Conservation (phyloP, 92 coral and sea anemone species). For the Isaurus tuberculatus region DNA sequence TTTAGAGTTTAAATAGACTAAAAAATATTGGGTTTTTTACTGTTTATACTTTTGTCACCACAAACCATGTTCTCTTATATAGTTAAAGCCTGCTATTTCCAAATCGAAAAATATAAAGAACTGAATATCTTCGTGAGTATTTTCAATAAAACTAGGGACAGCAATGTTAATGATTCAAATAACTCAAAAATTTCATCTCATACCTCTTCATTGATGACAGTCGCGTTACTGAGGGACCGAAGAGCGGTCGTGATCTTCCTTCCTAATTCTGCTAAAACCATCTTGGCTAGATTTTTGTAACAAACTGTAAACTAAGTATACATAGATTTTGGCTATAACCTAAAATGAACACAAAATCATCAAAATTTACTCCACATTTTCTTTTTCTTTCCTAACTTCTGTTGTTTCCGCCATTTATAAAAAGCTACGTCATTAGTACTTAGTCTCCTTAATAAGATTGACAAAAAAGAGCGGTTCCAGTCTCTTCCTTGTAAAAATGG, state of each 20-base stretch:
- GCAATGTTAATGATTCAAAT: background rate
- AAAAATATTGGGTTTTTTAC: too few relatives aligned
- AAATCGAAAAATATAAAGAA: too few relatives aligned
- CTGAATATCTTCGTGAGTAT: background rate
- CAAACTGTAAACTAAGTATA: slow-evolving; percentile 8
- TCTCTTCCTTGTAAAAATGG: slow-evolving; percentile 35
- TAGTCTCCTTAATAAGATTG: background rate
- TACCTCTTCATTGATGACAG: slow-evolving; percentile 98
- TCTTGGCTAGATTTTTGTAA: slow-evolving; percentile 54
- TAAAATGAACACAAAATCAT: too few relatives aligned
- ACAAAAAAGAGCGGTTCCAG: background rate
- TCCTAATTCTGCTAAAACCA: slow-evolving; percentile 99
- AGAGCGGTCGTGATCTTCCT: slow-evolving; percentile 97
- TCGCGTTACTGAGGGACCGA: slow-evolving; percentile 97
- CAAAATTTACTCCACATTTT: background rate
- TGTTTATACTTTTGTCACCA: too few relatives aligned
- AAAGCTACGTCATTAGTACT: slow-evolving; percentile 51
- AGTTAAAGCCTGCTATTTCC: background rate
- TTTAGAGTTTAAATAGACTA: too few relatives aligned
- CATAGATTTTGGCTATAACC: background rate
- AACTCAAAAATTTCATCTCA: background rate
- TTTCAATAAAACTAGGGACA: background rate
- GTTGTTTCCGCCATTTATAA: slow-evolving; percentile 28
- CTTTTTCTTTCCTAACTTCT: background rate
- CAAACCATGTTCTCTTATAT: background rate